phyloP scores from a whole-genome alignment of 2,888 invertebrate genomes.

The Neoascia interrupta region DNA sequence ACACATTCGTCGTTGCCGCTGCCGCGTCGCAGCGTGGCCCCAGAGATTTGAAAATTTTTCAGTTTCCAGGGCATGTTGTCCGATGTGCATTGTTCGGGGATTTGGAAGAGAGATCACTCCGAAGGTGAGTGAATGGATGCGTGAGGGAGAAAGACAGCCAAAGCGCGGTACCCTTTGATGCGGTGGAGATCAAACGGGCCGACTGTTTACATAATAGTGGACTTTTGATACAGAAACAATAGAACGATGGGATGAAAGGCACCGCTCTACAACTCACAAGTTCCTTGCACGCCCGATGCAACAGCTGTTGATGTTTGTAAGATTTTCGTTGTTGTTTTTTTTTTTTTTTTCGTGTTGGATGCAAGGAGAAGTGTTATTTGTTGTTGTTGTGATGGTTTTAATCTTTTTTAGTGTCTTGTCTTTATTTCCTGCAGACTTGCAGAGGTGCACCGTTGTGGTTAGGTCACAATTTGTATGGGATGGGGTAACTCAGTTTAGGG shows the following conservation, averaged over 20 bases:
- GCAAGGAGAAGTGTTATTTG: not conserved
- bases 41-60: conserved; percentile 48
- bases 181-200: conserved; percentile 84
- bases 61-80: conserved; percentile 48
- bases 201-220: conserved; percentile 87
- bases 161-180: conserved; percentile 76
- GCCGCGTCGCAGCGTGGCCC: no score
- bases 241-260: conserved; percentile 80
- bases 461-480: no score
- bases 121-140: not conserved
- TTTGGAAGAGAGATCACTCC: conserved; percentile 30
- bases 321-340: conserved; percentile 13
- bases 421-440: no score
- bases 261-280: conserved; percentile 70
- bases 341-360: not conserved
- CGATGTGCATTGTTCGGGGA: conserved; percentile 52
- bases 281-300: conserved; percentile 58
- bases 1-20: no score
- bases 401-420: no score
- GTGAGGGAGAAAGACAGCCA: conserved; percentile 15
- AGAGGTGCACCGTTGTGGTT: no score
- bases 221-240: conserved; percentile 82
- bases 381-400: no score
- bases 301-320: conserved; percentile 57
- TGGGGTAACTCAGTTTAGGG: no score